Percentiles rank a stretch among this genome's conserved stretches.
Conservation (phyloP, 2,113 vertebrate genomes). For the Chaetops frenatus region DNA sequence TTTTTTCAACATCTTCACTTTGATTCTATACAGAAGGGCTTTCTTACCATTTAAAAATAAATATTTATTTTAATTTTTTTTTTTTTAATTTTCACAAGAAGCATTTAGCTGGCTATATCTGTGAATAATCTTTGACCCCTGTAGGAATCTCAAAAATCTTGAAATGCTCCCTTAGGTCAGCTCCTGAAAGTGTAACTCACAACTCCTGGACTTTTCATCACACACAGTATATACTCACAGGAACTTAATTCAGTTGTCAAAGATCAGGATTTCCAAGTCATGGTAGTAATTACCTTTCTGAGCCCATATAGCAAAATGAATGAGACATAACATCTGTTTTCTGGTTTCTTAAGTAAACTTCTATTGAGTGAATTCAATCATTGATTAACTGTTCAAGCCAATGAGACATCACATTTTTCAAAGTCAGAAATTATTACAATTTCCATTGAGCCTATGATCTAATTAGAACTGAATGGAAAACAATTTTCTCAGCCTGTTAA, state of each 20-base stretch:
- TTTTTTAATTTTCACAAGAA: background rate
- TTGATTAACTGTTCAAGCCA: slow-evolving; percentile 60
- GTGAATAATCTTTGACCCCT: background rate
- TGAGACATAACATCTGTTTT: slow-evolving; percentile 62
- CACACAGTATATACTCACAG: background rate
- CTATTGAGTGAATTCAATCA: slow-evolving; percentile 35
- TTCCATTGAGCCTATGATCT: slow-evolving; percentile 8
- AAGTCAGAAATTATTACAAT: slow-evolving; percentile 58
- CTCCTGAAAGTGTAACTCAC: background rate
- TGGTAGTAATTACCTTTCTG: slow-evolving; percentile 47
- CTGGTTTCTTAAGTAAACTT: slow-evolving; percentile 47
- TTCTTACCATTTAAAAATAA: no score
- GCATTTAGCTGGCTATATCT: background rate
- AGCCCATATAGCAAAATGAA: slow-evolving; percentile 25
- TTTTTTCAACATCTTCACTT: background rate
- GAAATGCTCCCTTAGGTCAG: background rate
- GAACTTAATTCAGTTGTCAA: slow-evolving; percentile 34
- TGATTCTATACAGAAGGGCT: background rate
- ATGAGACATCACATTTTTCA: slow-evolving; percentile 59
- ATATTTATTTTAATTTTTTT: no score
- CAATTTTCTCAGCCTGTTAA: background rate
- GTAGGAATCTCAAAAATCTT: background rate
- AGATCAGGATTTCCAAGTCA: slow-evolving; percentile 27
- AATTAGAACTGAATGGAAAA: slow-evolving; percentile 44
- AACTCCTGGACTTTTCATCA: background rate